Percentiles rank a stretch among this genome's conserved stretches.
phyloP scores from a whole-genome alignment of 92 coral and sea anemone genomes.

The Meandrina meandrites region DNA sequence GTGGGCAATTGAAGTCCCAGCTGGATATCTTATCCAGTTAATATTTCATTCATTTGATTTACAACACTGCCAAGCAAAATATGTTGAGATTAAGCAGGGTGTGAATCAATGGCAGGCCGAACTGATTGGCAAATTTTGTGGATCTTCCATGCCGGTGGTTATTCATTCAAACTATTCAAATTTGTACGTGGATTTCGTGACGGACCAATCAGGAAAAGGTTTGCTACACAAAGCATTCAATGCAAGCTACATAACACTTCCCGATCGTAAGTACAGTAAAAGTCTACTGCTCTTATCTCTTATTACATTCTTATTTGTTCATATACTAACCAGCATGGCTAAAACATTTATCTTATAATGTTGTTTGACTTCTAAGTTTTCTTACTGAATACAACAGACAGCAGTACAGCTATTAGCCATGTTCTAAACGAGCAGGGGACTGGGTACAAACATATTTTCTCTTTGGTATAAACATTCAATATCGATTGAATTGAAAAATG shows the following conservation, averaged over 20 bases:
- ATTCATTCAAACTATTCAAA: conserved; percentile 28
- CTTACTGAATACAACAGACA: no score
- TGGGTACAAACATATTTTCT: no score
- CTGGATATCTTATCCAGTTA: conserved; percentile 36
- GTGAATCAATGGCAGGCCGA: neutral
- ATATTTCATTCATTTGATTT: conserved; percentile 47
- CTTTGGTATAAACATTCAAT: no score
- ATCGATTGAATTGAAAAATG: no score
- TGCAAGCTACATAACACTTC: conserved; percentile 51
- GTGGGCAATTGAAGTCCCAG: conserved; percentile 35
- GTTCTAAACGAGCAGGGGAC: no score
- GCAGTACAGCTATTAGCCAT: no score
- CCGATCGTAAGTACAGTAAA: conserved; percentile 63
- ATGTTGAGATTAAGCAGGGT: conserved; percentile 15
- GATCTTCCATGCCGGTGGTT: conserved; percentile 21
- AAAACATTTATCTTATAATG: no score
- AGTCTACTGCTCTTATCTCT: no score
- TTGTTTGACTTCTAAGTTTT: no score
- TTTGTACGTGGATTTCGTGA: conserved; percentile 58
- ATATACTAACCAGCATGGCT: no score
- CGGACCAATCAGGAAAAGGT: conserved; percentile 55
- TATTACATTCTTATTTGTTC: neutral
- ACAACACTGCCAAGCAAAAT: conserved; percentile 50
- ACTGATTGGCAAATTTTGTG: conserved; percentile 24
- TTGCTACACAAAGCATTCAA: conserved; percentile 75